Base-by-base conservation (phyloP, 2,797 vertebrate genomes). In the Onychomys arenicola region DNA sequence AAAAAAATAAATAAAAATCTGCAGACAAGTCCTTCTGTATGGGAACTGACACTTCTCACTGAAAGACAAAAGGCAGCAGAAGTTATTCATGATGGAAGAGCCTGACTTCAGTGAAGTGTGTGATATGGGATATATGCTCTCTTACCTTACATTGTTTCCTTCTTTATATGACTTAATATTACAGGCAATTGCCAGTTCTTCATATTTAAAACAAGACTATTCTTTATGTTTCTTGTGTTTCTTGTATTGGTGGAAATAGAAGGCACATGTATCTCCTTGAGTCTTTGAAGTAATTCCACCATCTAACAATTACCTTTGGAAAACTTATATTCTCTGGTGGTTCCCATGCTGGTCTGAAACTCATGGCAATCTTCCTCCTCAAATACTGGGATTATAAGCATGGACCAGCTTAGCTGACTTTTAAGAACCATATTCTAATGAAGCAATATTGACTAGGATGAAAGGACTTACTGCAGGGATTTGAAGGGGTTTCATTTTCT, bases 1-100 rank as follows among this genome's bases (percentile, higher is more conserved):
- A 71, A 71, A 95, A 4, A 2, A 84, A 85, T 83, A 71, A 95
- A 93, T 55, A 85, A 57, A 90, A 76, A 76, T 11, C 11, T 63
- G 23, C 34, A 73, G 46, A 21, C n/a, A 88, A 92, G 14, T 14
- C 17, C 16, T 17, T 87, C 23, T 34, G 29, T 21, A 2, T 55
- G 65, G 14, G 7, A 78, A 3, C 52, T 87, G 37, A 16, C 59
- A 43, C 84, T 40, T 89, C 27, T 61, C 37, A 10, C 21, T 77
- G 37, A 49, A 77, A n/a, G 25, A 67, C 52, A 78, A 95, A 91
- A 89, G 9, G 17, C 65, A 57, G 11, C 32, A 59, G 29, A 29
- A 52, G 7, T 71, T 75, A 37, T 8, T 32, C 11, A 32, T 17
- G 29, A 12, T 23, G 5, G 25, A 83, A 65, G 37, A 13, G 25